Conservation (phyloP, 2,113 vertebrate genomes). For the Addax nasomaculatus region DNA sequence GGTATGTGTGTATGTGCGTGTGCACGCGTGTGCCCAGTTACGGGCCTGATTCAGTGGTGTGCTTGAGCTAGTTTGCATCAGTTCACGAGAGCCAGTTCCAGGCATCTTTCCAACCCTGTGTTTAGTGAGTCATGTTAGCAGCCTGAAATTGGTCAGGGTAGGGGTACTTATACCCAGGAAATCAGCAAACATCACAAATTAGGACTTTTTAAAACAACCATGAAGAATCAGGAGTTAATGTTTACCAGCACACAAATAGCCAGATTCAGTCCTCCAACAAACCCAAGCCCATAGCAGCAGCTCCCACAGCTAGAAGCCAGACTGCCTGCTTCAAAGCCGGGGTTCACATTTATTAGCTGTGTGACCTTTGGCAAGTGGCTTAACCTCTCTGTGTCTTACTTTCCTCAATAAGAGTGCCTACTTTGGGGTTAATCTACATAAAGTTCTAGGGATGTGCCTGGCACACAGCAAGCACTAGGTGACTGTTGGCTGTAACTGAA, state of each 20-base stretch:
- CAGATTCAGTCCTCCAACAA: neutral
- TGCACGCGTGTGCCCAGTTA: accelerated
- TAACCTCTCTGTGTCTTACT: neutral
- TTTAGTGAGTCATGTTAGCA: neutral
- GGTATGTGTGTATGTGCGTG: accelerated
- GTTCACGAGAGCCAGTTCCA: neutral
- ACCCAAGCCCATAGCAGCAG: neutral
- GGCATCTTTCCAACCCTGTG: neutral
- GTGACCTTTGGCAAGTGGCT: neutral
- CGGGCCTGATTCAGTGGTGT: neutral
- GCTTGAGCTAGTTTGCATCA: neutral
- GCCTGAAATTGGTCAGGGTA: neutral
- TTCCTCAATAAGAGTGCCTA: neutral
- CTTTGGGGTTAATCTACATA: neutral
- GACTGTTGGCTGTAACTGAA: neutral
- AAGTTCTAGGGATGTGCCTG: neutral
- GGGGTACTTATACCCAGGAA: neutral
- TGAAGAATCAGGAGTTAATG: accelerated
- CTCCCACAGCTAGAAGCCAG: neutral
- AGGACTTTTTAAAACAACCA: neutral
- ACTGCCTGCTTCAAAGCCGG: neutral
- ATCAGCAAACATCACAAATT: neutral
- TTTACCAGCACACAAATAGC: neutral
- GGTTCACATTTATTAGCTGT: neutral
- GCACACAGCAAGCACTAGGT: neutral